Conservation (phyloP, 2,113 vertebrate species). For the Pedionomus torquatus region DNA sequence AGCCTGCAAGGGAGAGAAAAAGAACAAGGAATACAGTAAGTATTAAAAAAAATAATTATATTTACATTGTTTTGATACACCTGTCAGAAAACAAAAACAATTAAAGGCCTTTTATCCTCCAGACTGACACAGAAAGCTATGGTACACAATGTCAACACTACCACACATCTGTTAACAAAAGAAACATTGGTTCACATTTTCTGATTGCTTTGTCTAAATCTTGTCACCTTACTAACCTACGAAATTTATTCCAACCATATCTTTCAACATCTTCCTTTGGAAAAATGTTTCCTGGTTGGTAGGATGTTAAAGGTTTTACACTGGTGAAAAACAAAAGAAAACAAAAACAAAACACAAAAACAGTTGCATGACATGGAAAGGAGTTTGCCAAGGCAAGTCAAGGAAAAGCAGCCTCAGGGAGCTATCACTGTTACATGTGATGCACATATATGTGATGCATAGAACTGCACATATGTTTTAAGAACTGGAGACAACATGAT, state of each 20-base stretch:
- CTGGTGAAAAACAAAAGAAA: background rate
- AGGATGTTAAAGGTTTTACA: background rate
- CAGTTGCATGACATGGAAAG: background rate
- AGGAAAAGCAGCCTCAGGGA: slow-evolving; percentile 3
- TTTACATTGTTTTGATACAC: background rate
- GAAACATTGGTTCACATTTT: background rate
- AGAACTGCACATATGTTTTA: background rate
- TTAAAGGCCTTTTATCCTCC: slow-evolving; percentile 17
- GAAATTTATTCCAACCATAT: background rate
- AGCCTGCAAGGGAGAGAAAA: slow-evolving; percentile 78
- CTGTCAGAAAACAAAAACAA: slow-evolving; percentile 37
- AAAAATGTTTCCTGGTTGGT: background rate
- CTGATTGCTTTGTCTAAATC: background rate
- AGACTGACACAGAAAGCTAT: background rate
- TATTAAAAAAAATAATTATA: background rate
- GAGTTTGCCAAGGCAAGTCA: background rate
- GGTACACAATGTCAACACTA: background rate
- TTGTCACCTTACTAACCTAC: background rate
- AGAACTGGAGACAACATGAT: background rate
- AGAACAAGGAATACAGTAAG: slow-evolving; percentile 16
- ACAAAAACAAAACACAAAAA: background rate
- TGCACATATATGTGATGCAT: too few relatives aligned
- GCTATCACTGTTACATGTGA: background rate
- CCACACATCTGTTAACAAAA: background rate
- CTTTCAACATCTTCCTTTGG: background rate